A percentile compares a stretch with the other conserved stretches of the same genome.
Conservation (phyloP, 2,797 vertebrate genomes). For the Amblyopsis hoosieri region DNA sequence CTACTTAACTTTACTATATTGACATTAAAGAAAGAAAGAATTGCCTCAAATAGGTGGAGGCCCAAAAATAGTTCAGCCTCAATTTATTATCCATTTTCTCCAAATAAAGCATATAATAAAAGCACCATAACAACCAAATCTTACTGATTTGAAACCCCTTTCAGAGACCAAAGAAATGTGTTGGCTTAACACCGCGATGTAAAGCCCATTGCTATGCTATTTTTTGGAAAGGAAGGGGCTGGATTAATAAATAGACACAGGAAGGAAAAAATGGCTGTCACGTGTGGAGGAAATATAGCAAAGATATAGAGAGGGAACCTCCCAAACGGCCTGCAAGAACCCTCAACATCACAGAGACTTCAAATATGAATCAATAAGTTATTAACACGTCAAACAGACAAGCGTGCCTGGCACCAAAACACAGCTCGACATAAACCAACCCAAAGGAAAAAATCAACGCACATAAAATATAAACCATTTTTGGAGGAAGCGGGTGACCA, state of each 20-base stretch:
- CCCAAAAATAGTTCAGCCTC: slow-evolving; percentile 14
- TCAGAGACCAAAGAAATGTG: slow-evolving; percentile 48
- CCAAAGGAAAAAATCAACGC: slow-evolving; percentile 54
- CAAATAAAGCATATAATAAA: slow-evolving; percentile 30
- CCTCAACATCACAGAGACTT: slow-evolving; percentile 42
- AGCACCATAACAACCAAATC: slow-evolving; percentile 31
- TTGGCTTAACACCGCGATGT: slow-evolving; percentile 51
- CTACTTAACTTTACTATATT: background rate
- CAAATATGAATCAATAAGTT: slow-evolving; percentile 77
- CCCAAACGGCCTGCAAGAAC: slow-evolving; percentile 37
- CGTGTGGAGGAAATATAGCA: slow-evolving; percentile 38
- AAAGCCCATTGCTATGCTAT: slow-evolving; percentile 57
- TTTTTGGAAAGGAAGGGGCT: slow-evolving; percentile 41
- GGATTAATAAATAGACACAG: slow-evolving; percentile 67
- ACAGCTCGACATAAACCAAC: slow-evolving; percentile 57
- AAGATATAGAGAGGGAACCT: slow-evolving; percentile 59
- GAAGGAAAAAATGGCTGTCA: slow-evolving; percentile 54
- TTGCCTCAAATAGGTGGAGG: slow-evolving; percentile 22
- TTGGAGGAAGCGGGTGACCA: slow-evolving; percentile 30
- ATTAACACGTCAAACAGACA: slow-evolving; percentile 65
- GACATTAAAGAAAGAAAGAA: slow-evolving; percentile 13
- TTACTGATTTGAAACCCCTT: slow-evolving; percentile 27
- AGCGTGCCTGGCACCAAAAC: slow-evolving; percentile 64
- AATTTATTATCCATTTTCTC: slow-evolving; percentile 19
- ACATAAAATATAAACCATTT: slow-evolving; percentile 19